Evolutionary conservation across 2,888 invertebrate species (phyloP), one percentile per base, ranked within the genome.

Genomic region (Thumatha senex): DNA sequence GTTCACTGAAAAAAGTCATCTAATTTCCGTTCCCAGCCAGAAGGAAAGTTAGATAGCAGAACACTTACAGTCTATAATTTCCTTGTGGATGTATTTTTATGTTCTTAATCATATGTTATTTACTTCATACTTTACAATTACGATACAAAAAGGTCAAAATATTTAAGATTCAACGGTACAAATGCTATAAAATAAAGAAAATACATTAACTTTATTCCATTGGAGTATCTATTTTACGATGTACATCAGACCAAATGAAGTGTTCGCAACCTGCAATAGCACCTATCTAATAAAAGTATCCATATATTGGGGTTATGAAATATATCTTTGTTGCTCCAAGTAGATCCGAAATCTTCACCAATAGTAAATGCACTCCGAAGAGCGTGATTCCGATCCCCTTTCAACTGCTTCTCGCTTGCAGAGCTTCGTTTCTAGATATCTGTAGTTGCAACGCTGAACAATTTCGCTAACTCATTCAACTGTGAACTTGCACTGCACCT

Each of bases 381-480:
- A 66, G 65, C 70, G 66, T 61, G 78, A 76, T 74, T 70, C 72
- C 76, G 71, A 82, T 81, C 78, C 77, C 76, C 83, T 80, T 82
- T 79, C 71, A 73, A 71, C 65, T 56, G 69, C 51, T 50, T 67
- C 67, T 73, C 72, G 74, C 72, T 68, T 58, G 55, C 70, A 68
- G 74, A 70, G 70, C 70, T 74, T 74, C 76, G 78, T 76, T 78
- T 74, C 75, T 60, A 76, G 70, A 70, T 76, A 75, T 76, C 75
- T 74, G 63, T 68, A 71, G 76, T 48, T 66, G 63, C 67, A 67
- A 70, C 60, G 62, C 73, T 76, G 73, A 67, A 72, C 73, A 76
- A 72, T 82, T 81, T 82, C 78, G 70, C 74, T 54, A 74, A 80
- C 58, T 81, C 79, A 78, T 77, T 82, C 79, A 67, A 79, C 73